Evolutionary conservation across 2,113 vertebrate genomes (phyloP).

Genomic region (Crotalus helleri): DNA sequence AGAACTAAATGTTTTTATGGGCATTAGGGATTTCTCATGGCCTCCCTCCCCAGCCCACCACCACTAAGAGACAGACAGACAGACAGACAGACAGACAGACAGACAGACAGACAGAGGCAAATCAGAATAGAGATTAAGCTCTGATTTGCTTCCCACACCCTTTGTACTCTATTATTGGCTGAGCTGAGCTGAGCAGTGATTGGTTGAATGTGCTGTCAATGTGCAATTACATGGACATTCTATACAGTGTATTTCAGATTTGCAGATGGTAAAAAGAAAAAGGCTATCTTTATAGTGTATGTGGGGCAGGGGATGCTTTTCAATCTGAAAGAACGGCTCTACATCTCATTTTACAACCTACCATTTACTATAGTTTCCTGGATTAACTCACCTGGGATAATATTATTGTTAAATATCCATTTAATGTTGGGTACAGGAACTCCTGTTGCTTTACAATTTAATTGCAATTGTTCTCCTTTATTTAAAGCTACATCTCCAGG

Average conservation of each 20-base stretch:
- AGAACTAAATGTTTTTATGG: not conserved
- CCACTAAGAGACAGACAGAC: too few relatives aligned
- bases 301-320: not conserved
- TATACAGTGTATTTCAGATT: not conserved
- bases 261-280: not conserved
- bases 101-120: too few relatives aligned
- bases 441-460: slow-evolving; percentile 83
- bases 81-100: too few relatives aligned
- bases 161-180: not conserved
- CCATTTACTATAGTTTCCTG: not conserved
- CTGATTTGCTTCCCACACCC: not conserved
- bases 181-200: not conserved
- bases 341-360: not conserved
- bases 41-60: not conserved
- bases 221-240: not conserved
- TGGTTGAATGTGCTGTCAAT: not conserved
- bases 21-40: not conserved
- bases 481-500: slow-evolving; percentile 85
- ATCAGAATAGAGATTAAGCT: not conserved
- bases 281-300: not conserved
- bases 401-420: slow-evolving; percentile 93
- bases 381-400: slow-evolving; percentile 80
- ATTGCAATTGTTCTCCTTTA: slow-evolving; percentile 84
- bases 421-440: slow-evolving; percentile 84
- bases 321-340: not conserved